A percentile compares a stretch with the other conserved stretches of the same genome.
phyloP scores from a whole-genome alignment of 2,797 vertebrate genomes.

The Cyclura pinguis region DNA sequence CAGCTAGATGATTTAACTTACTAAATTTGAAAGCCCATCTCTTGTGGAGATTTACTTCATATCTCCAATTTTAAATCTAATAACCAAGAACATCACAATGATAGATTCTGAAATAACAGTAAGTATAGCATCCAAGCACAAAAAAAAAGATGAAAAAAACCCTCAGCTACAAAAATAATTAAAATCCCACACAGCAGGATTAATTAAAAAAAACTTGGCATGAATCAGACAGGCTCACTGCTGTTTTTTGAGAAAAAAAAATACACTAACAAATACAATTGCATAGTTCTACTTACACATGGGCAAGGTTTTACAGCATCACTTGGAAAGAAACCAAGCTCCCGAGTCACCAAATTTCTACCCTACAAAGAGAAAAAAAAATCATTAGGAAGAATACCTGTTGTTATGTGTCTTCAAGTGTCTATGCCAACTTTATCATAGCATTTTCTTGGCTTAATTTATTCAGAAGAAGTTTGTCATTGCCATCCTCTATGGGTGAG shows the following conservation, averaged over 20 bases:
- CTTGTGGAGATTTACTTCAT: slow-evolving; percentile 43
- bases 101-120: slow-evolving; percentile 27
- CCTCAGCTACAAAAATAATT: slow-evolving; percentile 25
- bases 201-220: slow-evolving; percentile 50
- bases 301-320: slow-evolving; percentile 94
- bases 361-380: slow-evolving; percentile 86
- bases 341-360: slow-evolving; percentile 90
- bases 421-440: too few relatives aligned
- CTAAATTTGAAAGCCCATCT: slow-evolving; percentile 56
- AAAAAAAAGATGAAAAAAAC: not conserved
- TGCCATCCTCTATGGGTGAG: too few relatives aligned
- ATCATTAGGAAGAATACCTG: slow-evolving; percentile 53
- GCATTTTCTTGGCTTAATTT: too few relatives aligned
- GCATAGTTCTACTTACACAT: slow-evolving; percentile 87
- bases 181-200: slow-evolving; percentile 13
- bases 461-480: too few relatives aligned
- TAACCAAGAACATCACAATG: slow-evolving; percentile 29
- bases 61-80: slow-evolving; percentile 29
- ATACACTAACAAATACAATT: slow-evolving; percentile 44
- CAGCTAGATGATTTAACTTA: slow-evolving; percentile 49
- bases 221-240: slow-evolving; percentile 25
- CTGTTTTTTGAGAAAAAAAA: slow-evolving; percentile 46
- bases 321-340: slow-evolving; percentile 96
- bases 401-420: too few relatives aligned
- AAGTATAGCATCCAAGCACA: slow-evolving; percentile 23